Evolutionary conservation across 2,888 invertebrate genomes (phyloP).

Genomic region (Odontomyia ornata): DNA sequence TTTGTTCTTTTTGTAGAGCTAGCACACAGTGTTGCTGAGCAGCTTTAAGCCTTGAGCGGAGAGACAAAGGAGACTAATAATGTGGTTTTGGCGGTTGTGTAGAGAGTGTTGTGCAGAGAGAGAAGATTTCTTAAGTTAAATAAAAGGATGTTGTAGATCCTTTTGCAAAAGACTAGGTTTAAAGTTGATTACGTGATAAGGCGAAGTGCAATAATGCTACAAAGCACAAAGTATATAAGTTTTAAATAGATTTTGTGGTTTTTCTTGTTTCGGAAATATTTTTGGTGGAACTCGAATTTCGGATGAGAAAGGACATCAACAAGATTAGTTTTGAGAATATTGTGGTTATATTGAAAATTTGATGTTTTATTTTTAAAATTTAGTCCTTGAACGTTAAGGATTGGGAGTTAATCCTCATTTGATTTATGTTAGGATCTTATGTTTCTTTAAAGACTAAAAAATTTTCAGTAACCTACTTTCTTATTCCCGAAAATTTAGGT

Average conservation of each 20-base stretch:
- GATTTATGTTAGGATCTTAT: too few species aligned
- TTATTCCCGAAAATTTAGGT: too few species aligned
- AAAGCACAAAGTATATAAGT: neutral
- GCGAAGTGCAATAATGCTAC: neutral
- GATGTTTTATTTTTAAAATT: too few species aligned
- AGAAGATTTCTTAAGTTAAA: neutral
- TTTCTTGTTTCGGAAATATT: neutral
- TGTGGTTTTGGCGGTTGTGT: slow-evolving; percentile 19
- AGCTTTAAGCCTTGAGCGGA: too few species aligned
- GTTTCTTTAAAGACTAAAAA: too few species aligned
- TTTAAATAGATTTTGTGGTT: neutral
- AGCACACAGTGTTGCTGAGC: neutral
- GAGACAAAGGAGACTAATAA: slow-evolving; percentile 24
- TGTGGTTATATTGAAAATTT: too few species aligned
- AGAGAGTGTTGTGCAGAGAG: too few species aligned
- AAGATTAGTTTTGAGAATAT: too few species aligned
- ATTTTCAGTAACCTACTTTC: too few species aligned
- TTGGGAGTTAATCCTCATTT: too few species aligned
- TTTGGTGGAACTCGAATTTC: neutral
- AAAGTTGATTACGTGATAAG: neutral
- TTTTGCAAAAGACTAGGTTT: neutral
- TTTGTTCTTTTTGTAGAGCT: neutral
- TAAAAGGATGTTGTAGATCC: slow-evolving; percentile 3
- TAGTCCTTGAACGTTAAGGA: too few species aligned
- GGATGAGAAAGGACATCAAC: too few species aligned